Conservation (phyloP, 2,113 vertebrate genomes). For the Vulpes lagopus region DNA sequence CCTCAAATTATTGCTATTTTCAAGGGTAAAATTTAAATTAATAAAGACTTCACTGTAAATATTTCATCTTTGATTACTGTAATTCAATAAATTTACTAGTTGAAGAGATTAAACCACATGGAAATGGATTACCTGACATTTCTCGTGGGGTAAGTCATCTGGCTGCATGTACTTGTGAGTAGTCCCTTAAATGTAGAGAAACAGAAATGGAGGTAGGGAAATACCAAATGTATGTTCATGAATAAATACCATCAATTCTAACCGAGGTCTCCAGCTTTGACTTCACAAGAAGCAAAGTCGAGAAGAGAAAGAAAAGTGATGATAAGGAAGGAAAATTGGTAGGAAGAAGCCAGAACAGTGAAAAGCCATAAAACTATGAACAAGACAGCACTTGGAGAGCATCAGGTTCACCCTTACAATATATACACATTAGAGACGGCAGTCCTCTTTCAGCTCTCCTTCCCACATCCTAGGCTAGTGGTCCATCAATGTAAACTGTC, state of each 20-base stretch:
- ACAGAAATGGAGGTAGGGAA: background rate
- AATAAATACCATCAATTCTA: background rate
- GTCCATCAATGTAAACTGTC: background rate
- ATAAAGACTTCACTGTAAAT: background rate
- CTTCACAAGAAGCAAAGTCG: rapidly evolving
- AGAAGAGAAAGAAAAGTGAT: background rate
- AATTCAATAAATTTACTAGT: background rate
- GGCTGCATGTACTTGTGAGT: background rate
- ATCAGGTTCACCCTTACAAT: background rate
- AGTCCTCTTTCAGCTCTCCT: background rate
- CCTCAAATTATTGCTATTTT: background rate
- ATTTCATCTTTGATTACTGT: background rate
- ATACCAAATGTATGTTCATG: background rate
- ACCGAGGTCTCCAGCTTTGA: background rate
- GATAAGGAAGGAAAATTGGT: background rate
- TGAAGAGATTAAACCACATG: background rate
- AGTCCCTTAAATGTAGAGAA: background rate
- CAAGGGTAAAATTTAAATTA: background rate
- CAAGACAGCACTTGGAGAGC: background rate
- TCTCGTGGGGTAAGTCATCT: background rate
- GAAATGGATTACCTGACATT: slow-evolving; percentile 1
- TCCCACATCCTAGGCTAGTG: rapidly evolving
- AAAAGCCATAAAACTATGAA: background rate
- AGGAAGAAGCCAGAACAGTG: background rate
- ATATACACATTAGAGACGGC: too few relatives aligned